These are phyloP conservation scores for Phoeniculus purpureus DNA, from an alignment of 2,797 vertebrate genomes.

Conservation along the genomic window DNA sequence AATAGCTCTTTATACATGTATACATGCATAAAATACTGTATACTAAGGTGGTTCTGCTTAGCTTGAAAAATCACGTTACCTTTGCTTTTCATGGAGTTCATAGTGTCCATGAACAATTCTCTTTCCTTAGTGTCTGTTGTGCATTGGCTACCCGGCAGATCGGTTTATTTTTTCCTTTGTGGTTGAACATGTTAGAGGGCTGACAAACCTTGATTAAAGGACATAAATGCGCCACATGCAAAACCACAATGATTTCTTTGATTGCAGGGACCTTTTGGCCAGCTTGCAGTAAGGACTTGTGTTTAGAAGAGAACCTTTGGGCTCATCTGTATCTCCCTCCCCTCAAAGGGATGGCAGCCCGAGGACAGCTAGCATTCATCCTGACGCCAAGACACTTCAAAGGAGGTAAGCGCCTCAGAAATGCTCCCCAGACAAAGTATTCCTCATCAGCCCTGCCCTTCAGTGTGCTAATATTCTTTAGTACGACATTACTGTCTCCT, in stretches of 20 bases:
- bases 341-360: conserved; percentile 72
- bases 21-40: neutral
- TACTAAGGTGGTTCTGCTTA: neutral
- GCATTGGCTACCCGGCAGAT: conserved; percentile 4
- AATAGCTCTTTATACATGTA: neutral
- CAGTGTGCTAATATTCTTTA: neutral
- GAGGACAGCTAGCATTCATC: conserved; percentile 68
- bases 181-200: conserved; percentile 54
- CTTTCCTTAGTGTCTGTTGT: conserved; percentile 11
- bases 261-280: conserved; percentile 74
- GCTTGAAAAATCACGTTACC: neutral
- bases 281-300: conserved; percentile 71
- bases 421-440: conserved; percentile 30
- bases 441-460: neutral
- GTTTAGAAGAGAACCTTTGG: conserved; percentile 77
- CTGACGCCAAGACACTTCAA: conserved; percentile 64
- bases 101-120: neutral
- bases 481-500: neutral
- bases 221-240: conserved; percentile 59
- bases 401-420: conserved; percentile 72
- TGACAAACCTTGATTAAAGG: conserved; percentile 62
- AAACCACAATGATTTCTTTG: conserved; percentile 74
- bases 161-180: conserved; percentile 17
- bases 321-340: conserved; percentile 68
- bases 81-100: neutral